phyloP scores from a whole-genome alignment of 2,113 vertebrate genomes.

The Vulpes ferrilata region DNA sequence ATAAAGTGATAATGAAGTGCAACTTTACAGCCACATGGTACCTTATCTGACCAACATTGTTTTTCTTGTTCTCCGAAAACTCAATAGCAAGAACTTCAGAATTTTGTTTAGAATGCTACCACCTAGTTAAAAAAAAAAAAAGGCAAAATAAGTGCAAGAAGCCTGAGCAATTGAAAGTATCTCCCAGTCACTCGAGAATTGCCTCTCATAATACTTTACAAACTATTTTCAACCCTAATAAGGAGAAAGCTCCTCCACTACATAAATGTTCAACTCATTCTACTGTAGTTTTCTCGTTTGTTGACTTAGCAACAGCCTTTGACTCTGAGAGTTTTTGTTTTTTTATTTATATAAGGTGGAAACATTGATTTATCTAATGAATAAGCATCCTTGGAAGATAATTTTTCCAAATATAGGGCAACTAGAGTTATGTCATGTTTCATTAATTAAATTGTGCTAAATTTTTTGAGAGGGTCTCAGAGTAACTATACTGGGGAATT shows the following conservation, averaged over 20 bases:
- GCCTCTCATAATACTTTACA: slow-evolving; percentile 66
- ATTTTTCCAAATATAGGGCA: not conserved
- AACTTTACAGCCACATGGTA: not conserved
- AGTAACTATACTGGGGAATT: not conserved
- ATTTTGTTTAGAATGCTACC: slow-evolving; percentile 78
- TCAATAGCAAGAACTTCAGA: slow-evolving; percentile 83
- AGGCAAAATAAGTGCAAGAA: slow-evolving; percentile 77
- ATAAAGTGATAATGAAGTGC: not conserved
- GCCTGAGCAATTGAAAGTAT: slow-evolving; percentile 74
- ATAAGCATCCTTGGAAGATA: not conserved
- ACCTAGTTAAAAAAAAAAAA: slow-evolving; percentile 68
- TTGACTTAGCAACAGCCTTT: slow-evolving; percentile 58
- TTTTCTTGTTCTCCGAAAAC: slow-evolving; percentile 75
- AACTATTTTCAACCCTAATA: slow-evolving; percentile 67
- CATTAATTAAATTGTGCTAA: slow-evolving; percentile 34
- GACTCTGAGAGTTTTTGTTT: not conserved
- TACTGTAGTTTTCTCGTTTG: slow-evolving; percentile 40
- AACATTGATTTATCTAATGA: slow-evolving; percentile 58
- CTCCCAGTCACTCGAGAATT: slow-evolving; percentile 67
- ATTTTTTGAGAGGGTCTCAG: not conserved
- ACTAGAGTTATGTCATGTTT: not conserved
- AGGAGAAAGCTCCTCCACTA: slow-evolving; percentile 22
- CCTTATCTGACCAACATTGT: slow-evolving; percentile 69
- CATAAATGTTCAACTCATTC: not conserved
- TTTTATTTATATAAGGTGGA: slow-evolving; percentile 11